Conservation (phyloP, 2,888 invertebrate species). For the Epinotia nisella region DNA sequence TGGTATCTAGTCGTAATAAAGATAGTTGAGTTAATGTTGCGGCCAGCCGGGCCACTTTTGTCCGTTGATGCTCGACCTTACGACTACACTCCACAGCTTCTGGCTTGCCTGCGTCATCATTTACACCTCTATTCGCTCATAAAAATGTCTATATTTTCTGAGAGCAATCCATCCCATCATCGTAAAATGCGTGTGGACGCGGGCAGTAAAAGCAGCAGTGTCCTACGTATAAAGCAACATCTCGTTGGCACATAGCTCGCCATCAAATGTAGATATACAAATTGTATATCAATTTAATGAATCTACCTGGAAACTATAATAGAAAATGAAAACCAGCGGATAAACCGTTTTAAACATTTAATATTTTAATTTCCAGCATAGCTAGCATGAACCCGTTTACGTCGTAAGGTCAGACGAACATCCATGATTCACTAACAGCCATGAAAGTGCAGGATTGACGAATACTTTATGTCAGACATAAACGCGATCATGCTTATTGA, state of each 20-base stretch:
- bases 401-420: too few species aligned
- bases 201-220: conserved; percentile 67
- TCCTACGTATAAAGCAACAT: conserved; percentile 59
- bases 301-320: neutral
- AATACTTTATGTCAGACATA: too few species aligned
- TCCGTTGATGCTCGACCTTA: conserved; percentile 12
- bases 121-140: conserved; percentile 63
- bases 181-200: conserved; percentile 66
- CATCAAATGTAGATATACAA: conserved; percentile 26
- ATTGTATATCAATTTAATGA: neutral
- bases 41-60: conserved; percentile 15
- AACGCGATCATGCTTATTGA: too few species aligned
- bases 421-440: too few species aligned
- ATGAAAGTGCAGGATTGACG: too few species aligned
- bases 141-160: conserved; percentile 74
- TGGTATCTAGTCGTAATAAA: neutral
- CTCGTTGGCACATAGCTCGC: conserved; percentile 54
- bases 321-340: neutral
- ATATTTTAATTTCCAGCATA: too few species aligned
- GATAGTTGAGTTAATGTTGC: neutral
- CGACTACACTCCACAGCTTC: conserved; percentile 46
- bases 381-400: too few species aligned
- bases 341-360: too few species aligned
- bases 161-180: conserved; percentile 72
- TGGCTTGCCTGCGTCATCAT: conserved; percentile 59